phyloP scores from a whole-genome alignment of 1,140 invertebrate genomes.

The Drosophila repletoides region DNA sequence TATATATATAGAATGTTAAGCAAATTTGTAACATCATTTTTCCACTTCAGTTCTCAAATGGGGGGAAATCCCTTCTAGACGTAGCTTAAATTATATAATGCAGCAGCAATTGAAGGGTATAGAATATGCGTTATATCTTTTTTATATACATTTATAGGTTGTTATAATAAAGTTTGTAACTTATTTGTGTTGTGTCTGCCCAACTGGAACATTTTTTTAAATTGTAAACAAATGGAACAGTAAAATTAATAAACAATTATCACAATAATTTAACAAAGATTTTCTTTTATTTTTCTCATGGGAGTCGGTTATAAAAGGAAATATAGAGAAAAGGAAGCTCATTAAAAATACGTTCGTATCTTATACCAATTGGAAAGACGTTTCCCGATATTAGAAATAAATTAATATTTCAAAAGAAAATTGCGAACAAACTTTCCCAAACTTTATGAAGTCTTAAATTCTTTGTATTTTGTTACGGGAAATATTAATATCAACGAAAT shows the following conservation, averaged over 20 bases:
- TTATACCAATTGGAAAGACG: too few species aligned
- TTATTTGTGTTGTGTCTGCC: slow-evolving; percentile 49
- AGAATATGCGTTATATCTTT: slow-evolving; percentile 51
- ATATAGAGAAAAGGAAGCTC: too few species aligned
- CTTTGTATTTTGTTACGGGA: too few species aligned
- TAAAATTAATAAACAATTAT: slow-evolving; percentile 66
- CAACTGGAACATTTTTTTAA: slow-evolving; percentile 19
- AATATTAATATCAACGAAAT: too few species aligned
- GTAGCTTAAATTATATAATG: slow-evolving; percentile 55
- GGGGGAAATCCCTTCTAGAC: slow-evolving; percentile 47
- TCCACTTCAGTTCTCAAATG: slow-evolving; percentile 21
- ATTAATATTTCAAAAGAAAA: too few species aligned
- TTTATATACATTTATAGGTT: slow-evolving; percentile 81
- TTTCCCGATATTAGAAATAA: too few species aligned
- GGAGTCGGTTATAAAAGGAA: too few species aligned
- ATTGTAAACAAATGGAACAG: slow-evolving; percentile 36
- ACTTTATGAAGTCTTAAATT: too few species aligned
- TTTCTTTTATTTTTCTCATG: too few species aligned
- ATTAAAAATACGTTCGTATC: too few species aligned
- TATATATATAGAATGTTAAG: slow-evolving; percentile 13
- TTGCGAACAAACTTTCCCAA: too few species aligned
- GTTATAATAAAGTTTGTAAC: slow-evolving; percentile 69
- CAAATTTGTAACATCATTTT: slow-evolving; percentile 2
- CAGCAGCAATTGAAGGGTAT: slow-evolving; percentile 20
- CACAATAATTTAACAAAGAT: slow-evolving; percentile 67